Base-by-base conservation (phyloP, 2,888 invertebrate genomes). In the Arenicola marina region DNA sequence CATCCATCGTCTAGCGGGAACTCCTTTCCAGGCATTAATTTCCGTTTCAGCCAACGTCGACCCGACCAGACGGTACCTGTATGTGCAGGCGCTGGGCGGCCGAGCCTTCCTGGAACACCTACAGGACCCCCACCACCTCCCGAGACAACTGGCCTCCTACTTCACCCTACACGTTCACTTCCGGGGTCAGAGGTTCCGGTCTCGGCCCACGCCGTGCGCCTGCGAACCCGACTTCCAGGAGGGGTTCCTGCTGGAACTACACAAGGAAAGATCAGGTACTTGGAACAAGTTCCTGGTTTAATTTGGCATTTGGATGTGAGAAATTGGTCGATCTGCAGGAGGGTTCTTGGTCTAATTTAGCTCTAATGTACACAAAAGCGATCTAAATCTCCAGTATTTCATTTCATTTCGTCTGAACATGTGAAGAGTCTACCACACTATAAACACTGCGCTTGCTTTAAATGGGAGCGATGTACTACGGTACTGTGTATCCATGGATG, bases 191-290 rank as follows among this genome's bases (percentile, higher is more conserved):
- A 69, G 83, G 51, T 82, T 80, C 66, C 75, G 73, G 60, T 80
- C 82, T 15, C 66, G 76, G 4, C 78, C 81, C 1, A 75, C 78
- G 15, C 75, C 80, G 0, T 81, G 81, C 70, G 78, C 81, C 2
- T 80, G 80, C 74, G 83, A 83, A 66, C 83, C 83, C 1, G 76
- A 76, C 51, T 75, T 83, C 51, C 76, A 78, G 65, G 82, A 82
- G 59, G 80, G 79, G 7, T 83, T 83, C 65, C 72, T 82, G 28
- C 62, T 82, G 15, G 82, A 82, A 65, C 69, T 82, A 2, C 81
- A 82, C 66, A 81, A 79, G 65, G 77, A 79, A 15, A 62, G 69
- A 7, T 68, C 75, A 60, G 79, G 78, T 79, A 11, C 29, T n/a
- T 38, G 11, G 29, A n/a, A 2, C n/a, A n/a, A n/a, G n/a, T n/a